Evolutionary conservation across 2,888 invertebrate species (phyloP).

Genomic region (Lordiphosa andalusiaca): DNA sequence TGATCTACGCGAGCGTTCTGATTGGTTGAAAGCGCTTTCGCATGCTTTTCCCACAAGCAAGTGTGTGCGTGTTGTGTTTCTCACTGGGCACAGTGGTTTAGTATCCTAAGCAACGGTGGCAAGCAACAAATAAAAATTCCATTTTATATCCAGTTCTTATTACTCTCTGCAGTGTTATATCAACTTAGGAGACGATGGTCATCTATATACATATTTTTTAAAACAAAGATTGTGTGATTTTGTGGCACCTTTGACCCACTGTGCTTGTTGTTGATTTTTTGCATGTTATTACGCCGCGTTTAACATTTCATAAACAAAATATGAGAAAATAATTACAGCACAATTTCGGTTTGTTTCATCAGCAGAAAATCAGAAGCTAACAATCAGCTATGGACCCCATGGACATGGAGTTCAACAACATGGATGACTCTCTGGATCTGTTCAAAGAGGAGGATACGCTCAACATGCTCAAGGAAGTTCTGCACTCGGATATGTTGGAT

Average conservation of each 20-base stretch:
- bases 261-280: slow-evolving; percentile 17
- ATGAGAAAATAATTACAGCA: slow-evolving; percentile 41
- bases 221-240: too few relatives aligned
- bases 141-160: too few relatives aligned
- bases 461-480: slow-evolving; percentile 78
- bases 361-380: slow-evolving; percentile 20
- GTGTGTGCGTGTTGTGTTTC: slow-evolving; percentile 16
- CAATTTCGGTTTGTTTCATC: slow-evolving; percentile 26
- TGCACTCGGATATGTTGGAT: slow-evolving; percentile 77
- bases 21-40: slow-evolving; percentile 69
- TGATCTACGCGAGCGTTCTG: slow-evolving; percentile 76
- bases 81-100: slow-evolving; percentile 21
- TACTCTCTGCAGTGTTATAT: too few relatives aligned
- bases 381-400: slow-evolving; percentile 54
- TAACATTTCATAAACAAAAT: slow-evolving; percentile 56
- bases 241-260: slow-evolving; percentile 10
- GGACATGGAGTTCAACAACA: slow-evolving; percentile 70
- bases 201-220: too few relatives aligned
- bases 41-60: slow-evolving; percentile 35
- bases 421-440: slow-evolving; percentile 73
- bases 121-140: neutral
- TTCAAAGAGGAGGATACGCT: slow-evolving; percentile 79
- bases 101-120: neutral
- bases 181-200: too few relatives aligned
- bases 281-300: slow-evolving; percentile 56